Percentiles rank a stretch among this genome's conserved stretches.
Conservation (phyloP, 2,888 invertebrate genomes). For the Plusia festucae region DNA sequence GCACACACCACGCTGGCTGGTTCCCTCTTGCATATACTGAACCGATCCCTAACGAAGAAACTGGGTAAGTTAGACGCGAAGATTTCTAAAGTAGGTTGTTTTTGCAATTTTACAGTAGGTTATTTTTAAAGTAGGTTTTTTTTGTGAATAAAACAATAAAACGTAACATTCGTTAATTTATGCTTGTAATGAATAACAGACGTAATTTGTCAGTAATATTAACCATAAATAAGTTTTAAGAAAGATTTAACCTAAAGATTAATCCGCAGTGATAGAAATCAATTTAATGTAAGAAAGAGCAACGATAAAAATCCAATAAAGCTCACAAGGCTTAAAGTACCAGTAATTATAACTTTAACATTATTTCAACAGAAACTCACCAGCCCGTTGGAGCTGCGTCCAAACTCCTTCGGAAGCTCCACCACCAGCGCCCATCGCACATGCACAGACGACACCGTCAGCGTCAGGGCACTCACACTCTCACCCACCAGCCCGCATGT, state of each 20-base stretch:
- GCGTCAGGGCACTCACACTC: constrained; percentile 81
- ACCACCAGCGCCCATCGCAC: constrained; percentile 83
- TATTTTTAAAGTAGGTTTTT: no score
- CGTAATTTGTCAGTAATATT: no score
- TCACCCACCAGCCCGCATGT: constrained; percentile 91
- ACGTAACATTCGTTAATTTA: no score
- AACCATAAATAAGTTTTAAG: no score
- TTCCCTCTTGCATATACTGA: constrained; percentile 98
- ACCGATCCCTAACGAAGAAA: constrained; percentile 91
- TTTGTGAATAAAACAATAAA: no score
- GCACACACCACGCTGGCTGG: constrained; percentile 98
- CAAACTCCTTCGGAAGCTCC: constrained; percentile 83
- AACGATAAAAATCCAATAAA: no score
- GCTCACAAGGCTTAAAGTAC: no score
- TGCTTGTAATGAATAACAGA: no score
- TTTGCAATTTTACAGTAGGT: neutral
- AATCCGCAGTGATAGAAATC: no score
- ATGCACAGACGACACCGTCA: constrained; percentile 78
- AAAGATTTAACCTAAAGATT: no score
- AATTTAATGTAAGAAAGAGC: no score
- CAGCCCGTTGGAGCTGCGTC: constrained; percentile 84
- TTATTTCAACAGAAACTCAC: constrained; percentile 71
- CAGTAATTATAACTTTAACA: neutral
- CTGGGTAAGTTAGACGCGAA: constrained; percentile 83
- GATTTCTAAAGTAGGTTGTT: neutral